Percentiles rank a stretch among this genome's conserved stretches.
These are phyloP conservation scores for Callionymus lyra DNA, from an alignment of 2,113 vertebrate species.

Conservation along the genomic window DNA sequence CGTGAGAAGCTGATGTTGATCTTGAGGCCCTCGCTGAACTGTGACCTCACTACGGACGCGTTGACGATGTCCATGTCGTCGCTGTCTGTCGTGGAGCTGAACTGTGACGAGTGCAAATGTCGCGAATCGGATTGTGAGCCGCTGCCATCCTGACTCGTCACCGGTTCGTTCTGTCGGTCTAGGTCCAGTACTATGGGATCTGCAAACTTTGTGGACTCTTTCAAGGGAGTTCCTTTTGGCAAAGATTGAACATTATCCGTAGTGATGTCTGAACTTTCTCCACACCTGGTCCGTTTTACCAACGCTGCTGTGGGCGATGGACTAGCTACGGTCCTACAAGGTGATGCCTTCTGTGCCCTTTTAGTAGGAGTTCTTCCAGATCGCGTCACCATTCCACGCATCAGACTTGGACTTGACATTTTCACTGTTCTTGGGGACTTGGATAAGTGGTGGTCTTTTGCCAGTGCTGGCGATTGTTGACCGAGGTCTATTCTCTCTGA, in stretches of 20 bases:
- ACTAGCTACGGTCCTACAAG: not conserved
- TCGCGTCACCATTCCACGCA: slow-evolving; percentile 38
- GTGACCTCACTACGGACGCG: slow-evolving; percentile 24
- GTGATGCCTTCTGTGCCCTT: slow-evolving; percentile 2
- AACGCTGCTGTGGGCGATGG: slow-evolving; percentile 5
- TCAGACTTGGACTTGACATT: slow-evolving; percentile 23
- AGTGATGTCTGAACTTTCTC: slow-evolving; percentile 1
- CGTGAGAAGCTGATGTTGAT: slow-evolving; percentile 44
- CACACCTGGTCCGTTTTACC: not conserved
- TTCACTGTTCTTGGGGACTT: slow-evolving; percentile 13
- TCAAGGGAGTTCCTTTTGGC: too few species aligned
- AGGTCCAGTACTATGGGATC: too few species aligned
- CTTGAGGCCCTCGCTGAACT: slow-evolving; percentile 29
- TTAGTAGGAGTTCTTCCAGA: slow-evolving; percentile 48
- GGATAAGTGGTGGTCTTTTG: slow-evolving; percentile 6
- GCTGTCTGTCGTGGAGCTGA: slow-evolving; percentile 35
- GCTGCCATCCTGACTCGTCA: slow-evolving; percentile 17
- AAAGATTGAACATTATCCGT: not conserved
- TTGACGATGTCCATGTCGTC: slow-evolving; percentile 45
- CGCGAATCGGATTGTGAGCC: slow-evolving; percentile 33
- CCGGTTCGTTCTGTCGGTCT: slow-evolving; percentile 4
- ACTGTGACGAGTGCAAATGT: slow-evolving; percentile 41
- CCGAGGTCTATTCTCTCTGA: slow-evolving; percentile 11
- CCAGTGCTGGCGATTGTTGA: not conserved
- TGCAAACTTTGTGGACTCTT: too few species aligned